Evolutionary conservation across 2,797 vertebrate species (phyloP).

Genomic region (Crocidura indochinensis): DNA sequence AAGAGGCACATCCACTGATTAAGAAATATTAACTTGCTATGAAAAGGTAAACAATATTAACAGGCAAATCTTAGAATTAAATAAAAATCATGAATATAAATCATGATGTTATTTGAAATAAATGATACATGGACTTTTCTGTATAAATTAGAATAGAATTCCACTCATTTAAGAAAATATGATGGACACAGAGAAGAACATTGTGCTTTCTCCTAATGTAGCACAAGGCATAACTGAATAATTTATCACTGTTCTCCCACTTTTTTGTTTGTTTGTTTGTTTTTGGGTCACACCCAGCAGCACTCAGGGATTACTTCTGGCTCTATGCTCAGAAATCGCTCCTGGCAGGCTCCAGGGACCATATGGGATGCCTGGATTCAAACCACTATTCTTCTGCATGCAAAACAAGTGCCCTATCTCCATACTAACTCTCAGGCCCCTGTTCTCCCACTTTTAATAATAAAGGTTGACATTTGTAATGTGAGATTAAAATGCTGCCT

Average conservation of each 20-base stretch:
- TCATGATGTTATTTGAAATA: constrained; percentile 34
- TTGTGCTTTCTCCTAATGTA: constrained; percentile 10
- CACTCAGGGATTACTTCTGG: too few relatives aligned
- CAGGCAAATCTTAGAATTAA: constrained; percentile 36
- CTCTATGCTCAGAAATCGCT: too few relatives aligned
- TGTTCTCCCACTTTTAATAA: constrained; percentile 55
- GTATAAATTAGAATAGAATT: constrained; percentile 68
- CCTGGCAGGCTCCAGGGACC: too few relatives aligned
- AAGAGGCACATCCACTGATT: constrained; percentile 49
- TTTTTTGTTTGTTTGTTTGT: constrained; percentile 18
- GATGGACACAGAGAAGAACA: background rate
- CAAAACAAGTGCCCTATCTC: too few relatives aligned
- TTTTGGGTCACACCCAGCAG: too few relatives aligned
- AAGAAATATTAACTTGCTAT: constrained; percentile 58
- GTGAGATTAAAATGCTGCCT: constrained; percentile 37
- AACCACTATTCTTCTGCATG: too few relatives aligned
- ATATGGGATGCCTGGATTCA: too few relatives aligned
- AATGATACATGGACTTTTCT: constrained; percentile 55
- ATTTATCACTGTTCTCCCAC: constrained; percentile 20
- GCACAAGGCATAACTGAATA: constrained; percentile 58
- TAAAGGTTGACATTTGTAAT: constrained; percentile 24
- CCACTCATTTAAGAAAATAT: constrained; percentile 43
- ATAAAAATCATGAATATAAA: constrained; percentile 27
- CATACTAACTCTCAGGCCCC: background rate
- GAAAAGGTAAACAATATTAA: constrained; percentile 41